Evolutionary conservation across 2,113 vertebrate genomes (phyloP).

Genomic region (Lota lota): DNA sequence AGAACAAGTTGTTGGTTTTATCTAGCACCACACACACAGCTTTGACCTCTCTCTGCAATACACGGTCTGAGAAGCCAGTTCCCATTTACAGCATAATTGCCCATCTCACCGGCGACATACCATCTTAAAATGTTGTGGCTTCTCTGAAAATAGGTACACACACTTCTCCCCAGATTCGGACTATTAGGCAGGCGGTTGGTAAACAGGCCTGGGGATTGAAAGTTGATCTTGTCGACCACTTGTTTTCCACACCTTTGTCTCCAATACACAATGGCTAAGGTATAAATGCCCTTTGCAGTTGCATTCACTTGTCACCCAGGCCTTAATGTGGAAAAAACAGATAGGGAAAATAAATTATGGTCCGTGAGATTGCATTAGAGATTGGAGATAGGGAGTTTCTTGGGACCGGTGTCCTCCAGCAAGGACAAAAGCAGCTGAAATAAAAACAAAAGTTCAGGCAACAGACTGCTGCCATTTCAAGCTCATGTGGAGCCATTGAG

Average conservation of each 20-base stretch:
- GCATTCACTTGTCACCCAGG: slow-evolving; percentile 33
- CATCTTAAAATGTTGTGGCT: background rate
- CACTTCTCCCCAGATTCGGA: background rate
- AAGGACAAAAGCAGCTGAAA: slow-evolving; percentile 25
- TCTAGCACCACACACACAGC: slow-evolving; percentile 39
- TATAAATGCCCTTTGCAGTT: slow-evolving; percentile 25
- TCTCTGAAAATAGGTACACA: background rate
- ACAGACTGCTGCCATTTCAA: background rate
- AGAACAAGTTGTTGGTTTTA: slow-evolving; percentile 12
- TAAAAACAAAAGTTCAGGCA: background rate
- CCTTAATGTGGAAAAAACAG: slow-evolving; percentile 48
- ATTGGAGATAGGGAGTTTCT: slow-evolving; percentile 33
- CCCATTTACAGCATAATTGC: background rate
- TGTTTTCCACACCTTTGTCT: slow-evolving; percentile 33
- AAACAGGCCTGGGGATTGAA: slow-evolving; percentile 18
- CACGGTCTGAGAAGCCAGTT: slow-evolving; percentile 9
- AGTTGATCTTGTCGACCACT: slow-evolving; percentile 30
- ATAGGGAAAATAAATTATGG: slow-evolving; percentile 36
- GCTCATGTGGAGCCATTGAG: no score
- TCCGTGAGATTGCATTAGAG: slow-evolving; percentile 32
- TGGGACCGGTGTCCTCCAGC: slow-evolving; percentile 23
- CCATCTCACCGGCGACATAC: background rate
- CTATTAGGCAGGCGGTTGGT: slow-evolving; percentile 4
- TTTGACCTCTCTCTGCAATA: slow-evolving; percentile 18
- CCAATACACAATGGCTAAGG: slow-evolving; percentile 40